Base-by-base conservation (phyloP, 2,113 vertebrate species). In the Zosterops japonicus region DNA sequence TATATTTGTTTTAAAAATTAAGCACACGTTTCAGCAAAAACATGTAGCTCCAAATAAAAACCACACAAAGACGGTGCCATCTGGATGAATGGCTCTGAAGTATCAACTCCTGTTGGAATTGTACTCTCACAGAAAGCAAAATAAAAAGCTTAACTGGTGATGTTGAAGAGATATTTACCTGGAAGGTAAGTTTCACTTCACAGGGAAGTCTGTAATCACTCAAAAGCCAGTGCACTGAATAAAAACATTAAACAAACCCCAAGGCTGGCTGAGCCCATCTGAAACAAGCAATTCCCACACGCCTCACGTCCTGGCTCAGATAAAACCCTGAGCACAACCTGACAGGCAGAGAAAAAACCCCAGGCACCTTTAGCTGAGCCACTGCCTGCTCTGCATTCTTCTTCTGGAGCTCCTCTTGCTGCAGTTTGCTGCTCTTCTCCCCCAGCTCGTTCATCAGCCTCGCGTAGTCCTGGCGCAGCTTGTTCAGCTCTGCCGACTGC, bases 381-480 rank as follows among this genome's bases (percentile, higher is more conserved):
- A 98, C 98, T 85, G 97, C 98, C 97, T 99, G 99, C 95, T 99
- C 99, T 63, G 99, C 98, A 31, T 98, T 98, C 97, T 99, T 99
- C 98, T 99, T 99, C 95, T 99, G 99, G 87, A 98, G 98, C 93
- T 99, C 99, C 90, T 99, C 99, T 91, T 99, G 99, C 97, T 99
- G 99, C 86, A 99, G 93, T 79, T 99, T 99, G 95, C 96, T 98
- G 94, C 96, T 99, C 94, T 98, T 99, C 89, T 99, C 99, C 6
- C 98, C 97, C 96, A 99, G 97, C 84, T 99, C 99, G 52, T 98
- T 99, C 98, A 99, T 96, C 96, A 99, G 97, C 76, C 98, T 94
- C 0, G 98, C 97, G 39, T 98, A 99, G 95, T 99, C 99, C 14
- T 99, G 99, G 36, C 98, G 99, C 75, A 99, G 96, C 93, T 99